Conservation (phyloP, 2,888 invertebrate genomes). For the Latrodectus hesperus region DNA sequence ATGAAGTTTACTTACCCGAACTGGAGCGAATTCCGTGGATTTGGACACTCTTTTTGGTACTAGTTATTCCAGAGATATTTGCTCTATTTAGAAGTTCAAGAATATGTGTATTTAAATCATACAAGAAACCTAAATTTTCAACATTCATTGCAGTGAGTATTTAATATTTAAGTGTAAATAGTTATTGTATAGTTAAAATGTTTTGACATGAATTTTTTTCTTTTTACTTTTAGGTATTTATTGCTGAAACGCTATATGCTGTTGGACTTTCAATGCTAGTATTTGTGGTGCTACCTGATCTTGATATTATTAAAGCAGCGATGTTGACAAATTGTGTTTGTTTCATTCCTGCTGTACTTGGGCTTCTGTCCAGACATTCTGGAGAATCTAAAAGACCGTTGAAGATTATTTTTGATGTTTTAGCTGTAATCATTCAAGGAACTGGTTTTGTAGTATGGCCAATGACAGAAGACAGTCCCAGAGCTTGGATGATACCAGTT, state of each 20-base stretch:
- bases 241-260: slow-evolving; percentile 77
- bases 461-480: slow-evolving; percentile 74
- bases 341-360: slow-evolving; percentile 76
- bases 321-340: slow-evolving; percentile 77
- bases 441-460: slow-evolving; percentile 84
- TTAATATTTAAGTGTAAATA: background rate
- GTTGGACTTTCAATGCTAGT: slow-evolving; percentile 77
- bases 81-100: slow-evolving; percentile 72
- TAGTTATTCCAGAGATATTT: slow-evolving; percentile 73
- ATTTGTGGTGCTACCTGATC: slow-evolving; percentile 76
- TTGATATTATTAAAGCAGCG: slow-evolving; percentile 77
- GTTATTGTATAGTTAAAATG: background rate
- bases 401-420: slow-evolving; percentile 78
- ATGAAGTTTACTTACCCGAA: slow-evolving; percentile 68
- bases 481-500: slow-evolving; percentile 88
- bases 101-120: slow-evolving; percentile 72
- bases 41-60: slow-evolving; percentile 73
- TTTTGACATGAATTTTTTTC: slow-evolving; percentile 10
- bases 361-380: slow-evolving; percentile 74
- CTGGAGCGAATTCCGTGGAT: slow-evolving; percentile 73
- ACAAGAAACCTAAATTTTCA: slow-evolving; percentile 61
- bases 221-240: slow-evolving; percentile 73
- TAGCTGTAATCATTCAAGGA: slow-evolving; percentile 81
- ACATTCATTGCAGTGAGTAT: slow-evolving; percentile 69
- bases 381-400: slow-evolving; percentile 75